Evolutionary conservation across 1,140 invertebrate genomes (phyloP), one percentile per base, ranked within the genome.

Genomic region (Eubasilissa regina): DNA sequence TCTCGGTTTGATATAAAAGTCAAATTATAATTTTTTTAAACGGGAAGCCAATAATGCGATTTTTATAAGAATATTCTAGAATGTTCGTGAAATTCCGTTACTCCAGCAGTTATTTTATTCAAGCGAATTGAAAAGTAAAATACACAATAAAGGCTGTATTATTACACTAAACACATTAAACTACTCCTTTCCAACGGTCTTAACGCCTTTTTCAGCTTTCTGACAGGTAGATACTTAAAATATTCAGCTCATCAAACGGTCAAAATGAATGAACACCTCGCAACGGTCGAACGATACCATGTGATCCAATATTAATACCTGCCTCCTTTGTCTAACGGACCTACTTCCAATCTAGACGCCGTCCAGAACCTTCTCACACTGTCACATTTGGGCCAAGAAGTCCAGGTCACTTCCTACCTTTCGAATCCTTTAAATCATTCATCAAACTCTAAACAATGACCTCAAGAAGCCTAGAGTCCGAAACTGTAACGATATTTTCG

Each of bases 401-500:
- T 35, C 21, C 66, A 35, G 75, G 60, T 66, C 75, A 66, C 47
- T 77, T 74, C 58, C 58, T 77, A 53, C 73, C 44, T 75, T 53
- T 21, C 11, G 25, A 11, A 60, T 62, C 75, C 60, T 66, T 66
- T 13, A 66, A 64, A 64, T 77, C 75, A 66, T 77, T 64, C 60
- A 77, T 77, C 75, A 77, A 64, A 55, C 21, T 64, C 12, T 58
- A 77, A 53, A 77, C 75, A 77, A 77, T 66, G 17, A 17, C 43
- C 12, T 43, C 25, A 44, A 48, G 47, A 7, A 55, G 21, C 21
- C 70, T 12, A 58, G 53, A n/a, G 70, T 74, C 75, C 75, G 51
- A 77, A 77, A 77, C 47, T 77, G 75, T 77, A 77, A 77, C 75
- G 60, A 66, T 53, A 43, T 76, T 48, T 77, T 53, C 21, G n/a